A percentile compares a stretch with the other conserved stretches of the same genome.
These are phyloP conservation scores for Eudasyphora cyanicolor DNA, from an alignment of 2,888 invertebrate genomes.

Conservation along the genomic window DNA sequence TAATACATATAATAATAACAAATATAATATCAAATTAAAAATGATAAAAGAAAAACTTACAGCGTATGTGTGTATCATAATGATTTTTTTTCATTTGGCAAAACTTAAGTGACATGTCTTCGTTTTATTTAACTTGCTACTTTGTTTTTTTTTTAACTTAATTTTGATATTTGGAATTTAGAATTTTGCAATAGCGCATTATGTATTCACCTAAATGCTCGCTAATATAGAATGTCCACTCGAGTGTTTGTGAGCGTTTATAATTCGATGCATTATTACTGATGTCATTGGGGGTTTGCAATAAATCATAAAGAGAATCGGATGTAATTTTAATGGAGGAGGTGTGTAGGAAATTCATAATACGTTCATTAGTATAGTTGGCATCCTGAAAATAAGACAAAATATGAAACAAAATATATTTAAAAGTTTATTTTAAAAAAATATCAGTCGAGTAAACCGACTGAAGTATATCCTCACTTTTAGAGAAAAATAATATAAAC, in stretches of 20 bases:
- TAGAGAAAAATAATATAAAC: too few relatives aligned
- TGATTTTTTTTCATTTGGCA: background rate
- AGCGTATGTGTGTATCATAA: background rate
- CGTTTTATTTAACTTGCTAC: background rate
- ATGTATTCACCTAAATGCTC: conserved; percentile 76
- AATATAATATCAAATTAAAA: conserved; percentile 25
- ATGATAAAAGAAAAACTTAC: conserved; percentile 4
- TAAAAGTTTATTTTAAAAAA: conserved; percentile 10
- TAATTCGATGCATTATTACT: conserved; percentile 18
- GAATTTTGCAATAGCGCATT: conserved; percentile 75
- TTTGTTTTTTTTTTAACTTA: background rate
- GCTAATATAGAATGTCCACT: conserved; percentile 76
- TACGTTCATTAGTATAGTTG: conserved; percentile 76
- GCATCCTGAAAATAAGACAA: conserved; percentile 72
- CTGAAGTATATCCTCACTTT: too few relatives aligned
- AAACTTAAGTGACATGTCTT: background rate
- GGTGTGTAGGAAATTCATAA: conserved; percentile 75
- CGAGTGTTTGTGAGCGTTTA: conserved; percentile 46
- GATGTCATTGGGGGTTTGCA: conserved; percentile 64
- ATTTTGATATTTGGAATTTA: conserved; percentile 66
- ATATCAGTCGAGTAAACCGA: too few relatives aligned
- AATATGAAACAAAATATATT: too few relatives aligned
- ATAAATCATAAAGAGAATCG: conserved; percentile 73
- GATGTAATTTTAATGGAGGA: conserved; percentile 69
- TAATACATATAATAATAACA: too few relatives aligned